phyloP scores from a whole-genome alignment of 2,113 vertebrate genomes.

The Emydura subglobosa region DNA sequence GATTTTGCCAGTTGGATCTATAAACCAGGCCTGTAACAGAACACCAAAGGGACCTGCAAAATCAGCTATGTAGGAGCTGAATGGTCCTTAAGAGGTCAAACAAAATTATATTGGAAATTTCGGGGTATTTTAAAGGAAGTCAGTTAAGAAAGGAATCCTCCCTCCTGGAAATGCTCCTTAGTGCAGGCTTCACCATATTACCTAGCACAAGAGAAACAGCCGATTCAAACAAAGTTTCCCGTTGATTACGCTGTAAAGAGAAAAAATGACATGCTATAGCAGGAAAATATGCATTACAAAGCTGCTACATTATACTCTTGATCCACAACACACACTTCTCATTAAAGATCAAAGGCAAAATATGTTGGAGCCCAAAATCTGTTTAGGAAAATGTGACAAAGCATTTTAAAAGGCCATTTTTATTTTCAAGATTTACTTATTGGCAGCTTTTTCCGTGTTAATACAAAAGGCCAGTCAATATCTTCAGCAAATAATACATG shows the following conservation, averaged over 20 bases:
- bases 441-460: slow-evolving; percentile 20
- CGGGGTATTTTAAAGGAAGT: neutral
- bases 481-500: slow-evolving; percentile 33
- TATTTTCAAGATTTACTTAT: slow-evolving; percentile 6
- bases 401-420: slow-evolving; percentile 4
- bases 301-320: neutral
- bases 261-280: neutral
- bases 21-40: neutral
- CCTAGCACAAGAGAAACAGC: slow-evolving; percentile 5
- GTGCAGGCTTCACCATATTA: neutral
- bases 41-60: neutral
- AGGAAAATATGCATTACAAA: slow-evolving; percentile 3
- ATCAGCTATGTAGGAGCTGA: neutral
- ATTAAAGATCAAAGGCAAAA: slow-evolving; percentile 46
- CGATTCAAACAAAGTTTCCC: neutral
- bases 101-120: neutral
- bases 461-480: slow-evolving; percentile 35
- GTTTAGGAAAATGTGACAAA: slow-evolving; percentile 1
- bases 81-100: neutral
- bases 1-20: neutral
- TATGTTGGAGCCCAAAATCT: slow-evolving; percentile 9
- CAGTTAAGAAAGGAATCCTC: neutral
- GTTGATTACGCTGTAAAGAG: neutral
- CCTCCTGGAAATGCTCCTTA: neutral
- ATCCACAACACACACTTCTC: neutral